Conservation (phyloP, 2,888 invertebrate species). For the Nemotelus pantherinus region DNA sequence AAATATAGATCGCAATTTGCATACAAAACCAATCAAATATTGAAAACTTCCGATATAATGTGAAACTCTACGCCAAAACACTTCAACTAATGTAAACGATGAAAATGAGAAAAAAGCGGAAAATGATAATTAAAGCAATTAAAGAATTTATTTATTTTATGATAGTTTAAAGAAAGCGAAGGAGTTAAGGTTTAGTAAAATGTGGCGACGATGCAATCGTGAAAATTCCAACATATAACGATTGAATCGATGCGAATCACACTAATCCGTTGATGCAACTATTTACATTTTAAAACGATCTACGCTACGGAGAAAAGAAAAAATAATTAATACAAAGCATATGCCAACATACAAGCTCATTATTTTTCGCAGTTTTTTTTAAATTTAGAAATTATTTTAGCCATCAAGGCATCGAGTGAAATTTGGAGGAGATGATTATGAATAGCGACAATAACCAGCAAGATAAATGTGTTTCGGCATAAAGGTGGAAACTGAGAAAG, state of each 20-base stretch:
- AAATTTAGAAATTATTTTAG: too few species aligned
- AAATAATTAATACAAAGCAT: slow-evolving; percentile 31
- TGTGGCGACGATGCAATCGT: not conserved
- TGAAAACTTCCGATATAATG: not conserved
- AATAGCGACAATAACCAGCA: too few species aligned
- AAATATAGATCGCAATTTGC: not conserved
- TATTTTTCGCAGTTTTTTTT: not conserved
- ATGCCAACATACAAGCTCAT: not conserved
- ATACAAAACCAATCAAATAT: not conserved
- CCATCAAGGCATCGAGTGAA: too few species aligned
- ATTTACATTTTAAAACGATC: slow-evolving; percentile 24
- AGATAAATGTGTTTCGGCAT: too few species aligned
- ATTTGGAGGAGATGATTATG: too few species aligned
- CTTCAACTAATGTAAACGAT: slow-evolving; percentile 18
- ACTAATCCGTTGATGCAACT: not conserved
- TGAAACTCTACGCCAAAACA: slow-evolving; percentile 27
- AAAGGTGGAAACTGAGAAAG: too few species aligned
- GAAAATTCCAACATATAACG: not conserved
- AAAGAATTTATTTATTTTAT: slow-evolving; percentile 43
- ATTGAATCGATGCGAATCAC: not conserved
- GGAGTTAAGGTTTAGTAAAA: not conserved
- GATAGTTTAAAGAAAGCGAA: slow-evolving; percentile 31
- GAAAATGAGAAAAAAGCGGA: slow-evolving; percentile 8
- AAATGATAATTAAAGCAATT: slow-evolving; percentile 22
- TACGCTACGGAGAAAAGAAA: slow-evolving; percentile 13